Base-by-base conservation (phyloP, 2,113 vertebrate species). In the Marmota flaviventris region DNA sequence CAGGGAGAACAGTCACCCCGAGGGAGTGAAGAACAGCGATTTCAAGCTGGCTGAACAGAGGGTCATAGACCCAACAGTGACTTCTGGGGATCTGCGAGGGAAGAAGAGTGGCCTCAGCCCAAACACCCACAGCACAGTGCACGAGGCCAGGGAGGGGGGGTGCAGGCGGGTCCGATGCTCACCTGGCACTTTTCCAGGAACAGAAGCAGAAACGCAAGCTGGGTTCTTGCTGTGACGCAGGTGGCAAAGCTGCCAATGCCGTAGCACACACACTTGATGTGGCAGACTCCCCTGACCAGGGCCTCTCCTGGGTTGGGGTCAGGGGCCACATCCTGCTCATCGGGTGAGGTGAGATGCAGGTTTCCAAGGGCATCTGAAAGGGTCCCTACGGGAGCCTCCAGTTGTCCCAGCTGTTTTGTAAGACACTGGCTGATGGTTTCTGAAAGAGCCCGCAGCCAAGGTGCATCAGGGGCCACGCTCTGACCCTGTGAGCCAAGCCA, bases 161-260 rank as follows among this genome's bases (percentile, higher is more conserved):
- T 0, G 1, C 4, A 12, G 27, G 32, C 4, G 69, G 53, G 7
- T 1, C 69, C 13, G 9, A 32, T 1, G 0, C 93, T 97, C 70
- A 99, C 99, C 99, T 99, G 96, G 93, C 98, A 98, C 29, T 98
- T 97, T 10, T 99, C 99, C 96, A 99, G 97, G 84, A 99, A 97
- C 93, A 99, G 98, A 58, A 99, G 98, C 98, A 99, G 96, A 97
- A 99, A 99, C 2, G 99, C 99, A 7, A 99, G 99, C 97, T 99
- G 99, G 96, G 94, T 98, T 5, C 99, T 98, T 0, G 99, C 99
- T 2, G 98, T 97, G 61, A 98, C 94, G 29, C 99, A 99, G 13
- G 98, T 98, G 39, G 99, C 98, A 91, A 99, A 99, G 61, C 98
- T 98, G 25, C 99, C 99, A 3, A 99, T 94, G 20, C 99, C 99